phyloP scores from a whole-genome alignment of 2,113 vertebrate genomes.

The Perca flavescens region DNA sequence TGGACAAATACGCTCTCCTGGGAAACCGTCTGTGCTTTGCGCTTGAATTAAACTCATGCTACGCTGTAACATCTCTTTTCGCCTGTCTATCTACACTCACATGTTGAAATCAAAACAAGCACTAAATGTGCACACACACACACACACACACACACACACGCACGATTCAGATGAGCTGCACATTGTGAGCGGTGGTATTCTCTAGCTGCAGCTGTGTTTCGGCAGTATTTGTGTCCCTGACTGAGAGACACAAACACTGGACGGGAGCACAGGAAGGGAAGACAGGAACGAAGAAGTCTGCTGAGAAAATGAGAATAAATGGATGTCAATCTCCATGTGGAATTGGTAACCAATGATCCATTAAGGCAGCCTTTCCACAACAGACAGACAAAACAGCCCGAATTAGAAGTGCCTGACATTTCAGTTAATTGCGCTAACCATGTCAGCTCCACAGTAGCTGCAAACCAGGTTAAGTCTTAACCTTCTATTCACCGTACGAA shows the following conservation, averaged over 20 bases:
- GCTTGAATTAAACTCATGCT: conserved; percentile 65
- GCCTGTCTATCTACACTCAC: conserved; percentile 20
- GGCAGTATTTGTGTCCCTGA: background rate
- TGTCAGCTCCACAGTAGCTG: conserved; percentile 72
- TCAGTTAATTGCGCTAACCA: conserved; percentile 83
- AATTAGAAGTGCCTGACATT: conserved; percentile 86
- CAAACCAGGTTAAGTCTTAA: conserved; percentile 76
- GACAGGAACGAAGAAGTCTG: conserved; percentile 65
- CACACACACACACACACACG: background rate
- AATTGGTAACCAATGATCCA: conserved; percentile 86
- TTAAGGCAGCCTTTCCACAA: conserved; percentile 81
- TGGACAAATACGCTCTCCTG: conserved; percentile 72
- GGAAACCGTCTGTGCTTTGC: conserved; percentile 68
- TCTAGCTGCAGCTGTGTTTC: background rate
- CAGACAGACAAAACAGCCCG: conserved; percentile 81
- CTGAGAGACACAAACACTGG: conserved; percentile 41
- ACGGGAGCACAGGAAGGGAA: conserved; percentile 31
- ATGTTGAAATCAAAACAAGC: conserved; percentile 29
- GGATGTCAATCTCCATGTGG: conserved; percentile 85
- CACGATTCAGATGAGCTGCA: conserved; percentile 13
- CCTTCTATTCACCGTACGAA: conserved; percentile 31
- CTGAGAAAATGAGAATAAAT: conserved; percentile 83
- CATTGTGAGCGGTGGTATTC: background rate
- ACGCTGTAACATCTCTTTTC: conserved; percentile 62
- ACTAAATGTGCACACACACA: background rate